These are phyloP conservation scores for Cossypha caffra DNA, from an alignment of 2,797 vertebrate species.

Conservation along the genomic window DNA sequence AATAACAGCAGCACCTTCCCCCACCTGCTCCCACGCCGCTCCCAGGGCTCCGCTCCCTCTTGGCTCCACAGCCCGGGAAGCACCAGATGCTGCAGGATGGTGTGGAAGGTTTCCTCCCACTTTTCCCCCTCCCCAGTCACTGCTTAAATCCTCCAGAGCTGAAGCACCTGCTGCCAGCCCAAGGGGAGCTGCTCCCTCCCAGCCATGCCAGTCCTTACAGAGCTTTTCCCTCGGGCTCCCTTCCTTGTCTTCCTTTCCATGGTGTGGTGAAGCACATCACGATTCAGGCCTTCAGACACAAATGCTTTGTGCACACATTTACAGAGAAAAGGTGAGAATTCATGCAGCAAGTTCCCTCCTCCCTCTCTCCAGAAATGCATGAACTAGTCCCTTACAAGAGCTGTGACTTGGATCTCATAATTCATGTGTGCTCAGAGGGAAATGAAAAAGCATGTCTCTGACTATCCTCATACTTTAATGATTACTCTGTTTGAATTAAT, in stretches of 20 bases:
- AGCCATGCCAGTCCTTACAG: neutral
- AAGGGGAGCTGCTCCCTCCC: neutral
- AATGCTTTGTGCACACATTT: neutral
- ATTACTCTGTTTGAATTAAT: slow-evolving; percentile 46
- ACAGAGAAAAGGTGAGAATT: neutral
- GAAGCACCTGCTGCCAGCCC: neutral
- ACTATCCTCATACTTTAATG: neutral
- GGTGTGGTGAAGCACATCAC: neutral
- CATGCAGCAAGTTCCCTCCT: neutral
- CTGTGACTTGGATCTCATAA: slow-evolving; percentile 18
- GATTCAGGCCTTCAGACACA: neutral
- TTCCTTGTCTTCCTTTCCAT: neutral
- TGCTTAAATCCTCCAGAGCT: neutral
- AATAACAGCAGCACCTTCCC: neutral
- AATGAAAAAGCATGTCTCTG: neutral
- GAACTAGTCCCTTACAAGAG: neutral
- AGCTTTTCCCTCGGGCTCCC: neutral
- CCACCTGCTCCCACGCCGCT: neutral
- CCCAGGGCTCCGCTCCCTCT: neutral
- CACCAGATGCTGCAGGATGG: neutral
- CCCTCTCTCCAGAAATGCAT: neutral
- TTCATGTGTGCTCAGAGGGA: neutral
- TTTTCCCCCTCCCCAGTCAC: too few relatives aligned
- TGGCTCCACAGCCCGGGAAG: neutral
- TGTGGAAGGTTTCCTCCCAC: neutral